These are phyloP conservation scores for Scytalopus superciliaris DNA, from an alignment of 2,113 vertebrate genomes.

Conservation along the genomic window DNA sequence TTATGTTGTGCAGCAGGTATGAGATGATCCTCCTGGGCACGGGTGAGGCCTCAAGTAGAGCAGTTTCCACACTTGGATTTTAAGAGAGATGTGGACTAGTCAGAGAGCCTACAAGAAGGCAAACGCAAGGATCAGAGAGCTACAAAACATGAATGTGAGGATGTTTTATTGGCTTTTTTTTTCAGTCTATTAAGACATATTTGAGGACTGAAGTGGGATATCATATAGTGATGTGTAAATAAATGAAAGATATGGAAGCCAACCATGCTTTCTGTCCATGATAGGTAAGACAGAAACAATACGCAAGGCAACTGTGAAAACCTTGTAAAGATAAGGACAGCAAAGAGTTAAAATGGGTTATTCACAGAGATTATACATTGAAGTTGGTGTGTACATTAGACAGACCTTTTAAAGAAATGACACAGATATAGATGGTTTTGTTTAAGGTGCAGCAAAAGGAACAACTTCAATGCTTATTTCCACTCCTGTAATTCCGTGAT, in stretches of 20 bases:
- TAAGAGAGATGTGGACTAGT: neutral
- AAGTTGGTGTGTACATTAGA: neutral
- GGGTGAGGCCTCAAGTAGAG: neutral
- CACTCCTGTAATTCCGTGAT: neutral
- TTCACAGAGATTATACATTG: neutral
- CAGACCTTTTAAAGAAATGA: neutral
- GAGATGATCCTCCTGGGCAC: neutral
- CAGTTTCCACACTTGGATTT: neutral
- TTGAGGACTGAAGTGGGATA: neutral
- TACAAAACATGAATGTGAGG: neutral
- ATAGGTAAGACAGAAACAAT: neutral
- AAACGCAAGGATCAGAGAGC: neutral
- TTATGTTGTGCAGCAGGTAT: neutral
- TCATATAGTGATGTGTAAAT: neutral
- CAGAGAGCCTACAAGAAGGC: neutral
- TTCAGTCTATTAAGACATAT: neutral
- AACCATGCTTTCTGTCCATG: rapidly evolving
- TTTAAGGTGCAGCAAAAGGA: neutral
- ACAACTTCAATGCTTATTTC: neutral
- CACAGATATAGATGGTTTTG: neutral
- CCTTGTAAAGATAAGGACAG: neutral
- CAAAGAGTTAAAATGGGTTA: neutral
- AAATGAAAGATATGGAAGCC: neutral
- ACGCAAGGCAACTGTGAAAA: neutral
- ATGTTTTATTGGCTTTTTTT: neutral